These are phyloP conservation scores for Reticulitermes speratus DNA, from an alignment of 1,140 invertebrate species.

Conservation along the genomic window DNA sequence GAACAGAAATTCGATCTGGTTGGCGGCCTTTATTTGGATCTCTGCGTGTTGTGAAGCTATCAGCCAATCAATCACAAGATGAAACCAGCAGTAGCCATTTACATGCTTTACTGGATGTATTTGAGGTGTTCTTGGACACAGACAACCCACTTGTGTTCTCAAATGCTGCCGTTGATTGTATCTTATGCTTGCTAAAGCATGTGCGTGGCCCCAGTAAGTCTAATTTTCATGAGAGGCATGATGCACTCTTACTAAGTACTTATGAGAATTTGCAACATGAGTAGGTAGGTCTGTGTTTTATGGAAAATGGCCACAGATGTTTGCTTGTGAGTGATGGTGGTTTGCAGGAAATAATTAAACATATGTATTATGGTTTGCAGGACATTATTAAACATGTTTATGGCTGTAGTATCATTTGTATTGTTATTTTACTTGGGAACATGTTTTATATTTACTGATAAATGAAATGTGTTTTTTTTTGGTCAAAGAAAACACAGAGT, in stretches of 20 bases:
- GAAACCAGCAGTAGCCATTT: conserved; percentile 56
- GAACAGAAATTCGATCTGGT: conserved; percentile 87
- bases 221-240: conserved; percentile 46
- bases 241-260: conserved; percentile 47
- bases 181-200: conserved; percentile 78
- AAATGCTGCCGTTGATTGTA: conserved; percentile 90
- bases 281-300: too few relatives aligned
- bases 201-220: conserved; percentile 56
- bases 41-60: conserved; percentile 67
- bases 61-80: conserved; percentile 57
- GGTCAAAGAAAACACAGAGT: too few relatives aligned
- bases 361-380: too few relatives aligned
- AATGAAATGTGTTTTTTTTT: too few relatives aligned
- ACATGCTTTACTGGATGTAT: conserved; percentile 84
- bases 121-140: conserved; percentile 87
- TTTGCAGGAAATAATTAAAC: too few relatives aligned
- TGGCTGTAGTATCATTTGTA: too few relatives aligned
- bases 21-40: conserved; percentile 92
- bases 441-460: too few relatives aligned
- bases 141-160: conserved; percentile 91
- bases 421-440: too few relatives aligned
- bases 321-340: too few relatives aligned
- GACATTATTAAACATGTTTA: too few relatives aligned
- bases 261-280: too few relatives aligned
- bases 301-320: too few relatives aligned